These are phyloP conservation scores for Xerus inauris DNA, from an alignment of 2,113 vertebrate genomes.

Conservation along the genomic window DNA sequence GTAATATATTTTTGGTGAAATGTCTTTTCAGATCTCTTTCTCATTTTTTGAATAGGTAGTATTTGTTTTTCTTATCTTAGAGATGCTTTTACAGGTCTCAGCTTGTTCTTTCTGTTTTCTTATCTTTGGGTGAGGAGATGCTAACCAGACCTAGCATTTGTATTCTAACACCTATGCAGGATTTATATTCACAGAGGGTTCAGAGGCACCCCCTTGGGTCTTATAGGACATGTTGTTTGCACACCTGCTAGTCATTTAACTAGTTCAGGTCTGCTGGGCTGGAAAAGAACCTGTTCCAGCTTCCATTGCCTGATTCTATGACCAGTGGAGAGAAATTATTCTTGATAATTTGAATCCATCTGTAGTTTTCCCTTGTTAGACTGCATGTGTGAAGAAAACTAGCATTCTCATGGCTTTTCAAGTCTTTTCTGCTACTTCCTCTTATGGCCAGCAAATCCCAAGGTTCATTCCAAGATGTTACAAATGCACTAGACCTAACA, in stretches of 20 bases:
- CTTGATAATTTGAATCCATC: not conserved
- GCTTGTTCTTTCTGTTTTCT: not conserved
- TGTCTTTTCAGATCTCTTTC: not conserved
- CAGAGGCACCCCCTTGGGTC: not conserved
- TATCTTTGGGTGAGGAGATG: not conserved
- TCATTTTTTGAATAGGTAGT: not conserved
- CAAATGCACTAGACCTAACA: not conserved
- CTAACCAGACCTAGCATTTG: not conserved
- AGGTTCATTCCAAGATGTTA: not conserved
- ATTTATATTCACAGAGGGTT: not conserved
- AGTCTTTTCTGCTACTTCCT: not conserved
- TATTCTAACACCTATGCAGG: not conserved
- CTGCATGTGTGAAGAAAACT: not conserved
- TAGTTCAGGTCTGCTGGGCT: not conserved
- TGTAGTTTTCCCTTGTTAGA: not conserved
- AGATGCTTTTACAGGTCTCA: not conserved
- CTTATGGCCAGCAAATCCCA: not conserved
- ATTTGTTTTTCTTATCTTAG: not conserved
- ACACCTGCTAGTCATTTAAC: not conserved
- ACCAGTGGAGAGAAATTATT: not conserved
- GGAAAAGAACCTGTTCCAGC: not conserved
- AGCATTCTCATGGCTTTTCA: not conserved
- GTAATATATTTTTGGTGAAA: not conserved
- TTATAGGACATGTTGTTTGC: not conserved
- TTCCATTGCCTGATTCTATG: not conserved